These are phyloP conservation scores for Alectoris magna DNA, from an alignment of 2,797 vertebrate genomes.

Conservation along the genomic window DNA sequence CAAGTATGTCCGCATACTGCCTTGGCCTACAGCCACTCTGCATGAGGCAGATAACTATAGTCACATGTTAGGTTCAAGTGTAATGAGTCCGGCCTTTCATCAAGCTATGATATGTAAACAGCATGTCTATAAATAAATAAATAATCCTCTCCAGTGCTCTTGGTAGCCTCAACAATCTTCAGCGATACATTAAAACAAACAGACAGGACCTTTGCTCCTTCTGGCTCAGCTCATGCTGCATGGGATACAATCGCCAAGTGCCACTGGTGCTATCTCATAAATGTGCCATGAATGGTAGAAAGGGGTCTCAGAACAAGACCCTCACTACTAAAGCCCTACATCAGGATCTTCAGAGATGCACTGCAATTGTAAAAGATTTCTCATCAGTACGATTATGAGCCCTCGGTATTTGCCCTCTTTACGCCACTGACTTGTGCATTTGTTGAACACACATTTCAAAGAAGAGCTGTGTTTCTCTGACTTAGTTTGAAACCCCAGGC, in stretches of 20 bases:
- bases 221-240: not conserved
- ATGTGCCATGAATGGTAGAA: not conserved
- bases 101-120: slow-evolving; percentile 43
- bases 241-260: not conserved
- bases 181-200: slow-evolving; percentile 9
- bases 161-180: slow-evolving; percentile 20
- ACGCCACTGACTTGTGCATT: not conserved
- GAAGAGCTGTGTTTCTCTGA: not conserved
- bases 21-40: slow-evolving; percentile 36
- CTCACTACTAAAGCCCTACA: not conserved
- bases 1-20: not conserved
- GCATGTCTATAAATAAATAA: slow-evolving; percentile 58
- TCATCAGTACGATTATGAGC: not conserved
- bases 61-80: not conserved
- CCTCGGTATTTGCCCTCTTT: not conserved
- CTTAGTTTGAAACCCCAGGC: not conserved
- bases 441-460: not conserved
- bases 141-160: slow-evolving; percentile 34
- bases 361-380: not conserved
- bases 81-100: slow-evolving; percentile 39
- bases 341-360: not conserved
- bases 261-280: not conserved
- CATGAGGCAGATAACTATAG: not conserved
- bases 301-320: not conserved
- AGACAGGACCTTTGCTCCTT: not conserved